Evolutionary conservation across 2,888 invertebrate genomes (phyloP).

Genomic region (Dromius quadrimaculatus): DNA sequence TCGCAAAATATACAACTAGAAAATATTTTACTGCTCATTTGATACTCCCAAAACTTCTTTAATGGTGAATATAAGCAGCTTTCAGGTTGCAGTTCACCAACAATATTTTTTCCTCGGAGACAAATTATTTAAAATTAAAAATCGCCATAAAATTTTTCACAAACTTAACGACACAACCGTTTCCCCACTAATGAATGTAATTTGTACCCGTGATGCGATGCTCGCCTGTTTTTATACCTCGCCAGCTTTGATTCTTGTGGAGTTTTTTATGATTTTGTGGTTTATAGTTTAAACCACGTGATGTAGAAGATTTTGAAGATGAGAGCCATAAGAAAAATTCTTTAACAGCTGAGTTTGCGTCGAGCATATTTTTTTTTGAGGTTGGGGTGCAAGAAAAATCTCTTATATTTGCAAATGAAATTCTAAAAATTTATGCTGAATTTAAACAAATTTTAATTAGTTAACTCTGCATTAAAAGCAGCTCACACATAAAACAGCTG

Average conservation of each 20-base stretch:
- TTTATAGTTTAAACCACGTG: no score
- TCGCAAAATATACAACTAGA: neutral
- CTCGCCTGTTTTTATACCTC: slow-evolving; percentile 26
- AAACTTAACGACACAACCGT: slow-evolving; percentile 43
- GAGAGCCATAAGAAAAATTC: no score
- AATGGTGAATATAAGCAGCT: neutral
- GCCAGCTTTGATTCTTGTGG: slow-evolving; percentile 21
- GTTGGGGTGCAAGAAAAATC: no score
- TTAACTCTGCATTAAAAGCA: slow-evolving; percentile 6
- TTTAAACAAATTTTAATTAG: slow-evolving; percentile 37
- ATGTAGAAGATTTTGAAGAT: no score
- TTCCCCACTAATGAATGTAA: slow-evolving; percentile 45
- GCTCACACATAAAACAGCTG: slow-evolving; percentile 22
- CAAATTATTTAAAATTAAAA: slow-evolving; percentile 52
- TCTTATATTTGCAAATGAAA: no score
- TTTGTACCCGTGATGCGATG: slow-evolving; percentile 41
- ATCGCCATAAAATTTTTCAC: slow-evolving; percentile 47
- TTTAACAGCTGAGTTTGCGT: no score
- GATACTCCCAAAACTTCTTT: neutral
- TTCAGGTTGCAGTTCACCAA: slow-evolving; percentile 18
- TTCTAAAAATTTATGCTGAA: slow-evolving; percentile 22
- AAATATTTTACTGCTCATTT: neutral
- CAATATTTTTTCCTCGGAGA: slow-evolving; percentile 41
- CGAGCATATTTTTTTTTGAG: no score
- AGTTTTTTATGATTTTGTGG: slow-evolving; percentile 23